Evolutionary conservation across 2,797 vertebrate species (phyloP).

Genomic region (Ctenosaura bakeri): DNA sequence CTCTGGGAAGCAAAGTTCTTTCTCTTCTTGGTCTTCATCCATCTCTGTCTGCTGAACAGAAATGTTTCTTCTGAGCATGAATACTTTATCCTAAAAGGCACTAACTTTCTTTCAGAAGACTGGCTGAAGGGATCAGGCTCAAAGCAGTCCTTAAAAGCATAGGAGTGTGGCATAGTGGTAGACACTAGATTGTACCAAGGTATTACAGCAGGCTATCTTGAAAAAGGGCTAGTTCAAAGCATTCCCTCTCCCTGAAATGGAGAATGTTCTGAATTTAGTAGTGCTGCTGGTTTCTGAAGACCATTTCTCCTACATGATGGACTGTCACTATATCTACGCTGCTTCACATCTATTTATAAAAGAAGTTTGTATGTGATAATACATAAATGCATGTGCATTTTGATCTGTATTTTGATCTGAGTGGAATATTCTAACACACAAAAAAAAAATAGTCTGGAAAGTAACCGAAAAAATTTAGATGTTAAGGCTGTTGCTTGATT

Average conservation of each 20-base stretch:
- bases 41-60: rapidly evolving
- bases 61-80: background rate
- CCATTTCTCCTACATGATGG: background rate
- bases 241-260: background rate
- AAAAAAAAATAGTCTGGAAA: background rate
- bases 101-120: background rate
- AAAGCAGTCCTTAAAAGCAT: background rate
- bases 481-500: background rate
- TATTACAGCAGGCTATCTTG: too few species aligned
- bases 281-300: background rate
- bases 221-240: background rate
- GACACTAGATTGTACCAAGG: background rate
- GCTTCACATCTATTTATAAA: background rate
- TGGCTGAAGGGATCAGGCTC: too few species aligned
- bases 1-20: background rate
- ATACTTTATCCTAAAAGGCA: background rate
- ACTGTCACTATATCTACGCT: background rate
- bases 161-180: background rate
- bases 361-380: background rate
- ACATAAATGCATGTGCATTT: background rate
- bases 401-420: background rate
- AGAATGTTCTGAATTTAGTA: background rate
- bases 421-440: too few species aligned
- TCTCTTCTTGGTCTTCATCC: rapidly evolving
- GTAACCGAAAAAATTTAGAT: background rate